A percentile compares a stretch with the other conserved stretches of the same genome.
Evolutionary conservation across 2,113 vertebrate species (phyloP).

Genomic region (Chaetorhynchus papuensis): DNA sequence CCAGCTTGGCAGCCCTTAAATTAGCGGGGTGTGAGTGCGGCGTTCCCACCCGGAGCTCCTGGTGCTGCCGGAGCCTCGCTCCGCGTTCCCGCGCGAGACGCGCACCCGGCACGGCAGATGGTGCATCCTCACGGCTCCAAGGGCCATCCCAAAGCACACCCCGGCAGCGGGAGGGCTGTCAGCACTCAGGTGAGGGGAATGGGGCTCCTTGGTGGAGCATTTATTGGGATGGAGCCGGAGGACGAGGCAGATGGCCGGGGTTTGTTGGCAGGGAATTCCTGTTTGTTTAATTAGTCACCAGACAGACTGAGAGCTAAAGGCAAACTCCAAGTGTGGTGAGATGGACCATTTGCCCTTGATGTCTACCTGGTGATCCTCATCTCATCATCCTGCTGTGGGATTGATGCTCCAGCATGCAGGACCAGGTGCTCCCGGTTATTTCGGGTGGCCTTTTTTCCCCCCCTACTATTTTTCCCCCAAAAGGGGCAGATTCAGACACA

Average conservation of each 20-base stretch:
- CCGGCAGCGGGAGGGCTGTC: neutral
- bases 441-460: neutral
- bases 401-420: rapidly evolving
- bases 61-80: neutral
- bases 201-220: neutral
- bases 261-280: conserved; percentile 11
- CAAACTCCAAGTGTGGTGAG: neutral
- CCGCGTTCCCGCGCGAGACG: neutral
- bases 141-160: neutral
- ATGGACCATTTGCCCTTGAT: neutral
- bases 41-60: neutral
- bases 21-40: neutral
- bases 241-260: conserved; percentile 21
- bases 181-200: neutral
- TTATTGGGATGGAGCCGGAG: neutral
- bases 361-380: neutral
- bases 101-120: neutral
- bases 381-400: rapidly evolving
- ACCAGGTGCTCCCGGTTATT: rapidly evolving
- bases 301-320: neutral
- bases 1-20: neutral
- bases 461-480: rapidly evolving
- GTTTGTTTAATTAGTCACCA: conserved; percentile 53
- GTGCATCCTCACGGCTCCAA: neutral
- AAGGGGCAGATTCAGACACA: rapidly evolving